Conservation (phyloP, 2,113 vertebrate genomes). For the Cynocephalus volans region DNA sequence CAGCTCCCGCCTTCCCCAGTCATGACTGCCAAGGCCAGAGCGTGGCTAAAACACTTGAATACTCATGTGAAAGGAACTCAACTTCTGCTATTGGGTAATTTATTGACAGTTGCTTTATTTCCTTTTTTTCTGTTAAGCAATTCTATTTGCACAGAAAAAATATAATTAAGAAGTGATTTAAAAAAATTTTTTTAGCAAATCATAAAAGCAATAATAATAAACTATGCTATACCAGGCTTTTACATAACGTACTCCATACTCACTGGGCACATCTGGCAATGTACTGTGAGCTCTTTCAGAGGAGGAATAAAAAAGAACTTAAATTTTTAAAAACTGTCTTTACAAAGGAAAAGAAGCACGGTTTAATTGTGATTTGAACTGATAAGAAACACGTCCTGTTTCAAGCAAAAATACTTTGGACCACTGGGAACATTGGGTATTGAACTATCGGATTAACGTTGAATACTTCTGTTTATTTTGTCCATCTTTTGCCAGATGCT, state of each 20-base stretch:
- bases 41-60: not conserved
- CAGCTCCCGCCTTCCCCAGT: not conserved
- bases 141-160: conserved; percentile 64
- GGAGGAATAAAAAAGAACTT: conserved; percentile 40
- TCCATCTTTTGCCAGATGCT: conserved; percentile 22
- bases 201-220: conserved; percentile 51
- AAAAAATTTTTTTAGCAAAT: not conserved
- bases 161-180: conserved; percentile 38
- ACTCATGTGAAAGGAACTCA: conserved; percentile 35
- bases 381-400: conserved; percentile 58
- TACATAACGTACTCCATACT: not conserved
- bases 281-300: not conserved
- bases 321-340: not conserved
- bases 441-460: conserved; percentile 11
- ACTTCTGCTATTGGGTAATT: conserved; percentile 69
- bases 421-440: not conserved
- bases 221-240: conserved; percentile 5
- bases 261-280: not conserved
- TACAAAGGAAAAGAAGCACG: not conserved
- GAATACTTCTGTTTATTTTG: not conserved
- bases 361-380: conserved; percentile 51
- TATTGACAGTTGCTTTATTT: conserved; percentile 65
- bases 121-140: conserved; percentile 69
- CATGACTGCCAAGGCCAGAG: not conserved
- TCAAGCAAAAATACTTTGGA: conserved; percentile 51